phyloP scores from a whole-genome alignment of 2,888 invertebrate genomes.

The Dryobotodes eremita region DNA sequence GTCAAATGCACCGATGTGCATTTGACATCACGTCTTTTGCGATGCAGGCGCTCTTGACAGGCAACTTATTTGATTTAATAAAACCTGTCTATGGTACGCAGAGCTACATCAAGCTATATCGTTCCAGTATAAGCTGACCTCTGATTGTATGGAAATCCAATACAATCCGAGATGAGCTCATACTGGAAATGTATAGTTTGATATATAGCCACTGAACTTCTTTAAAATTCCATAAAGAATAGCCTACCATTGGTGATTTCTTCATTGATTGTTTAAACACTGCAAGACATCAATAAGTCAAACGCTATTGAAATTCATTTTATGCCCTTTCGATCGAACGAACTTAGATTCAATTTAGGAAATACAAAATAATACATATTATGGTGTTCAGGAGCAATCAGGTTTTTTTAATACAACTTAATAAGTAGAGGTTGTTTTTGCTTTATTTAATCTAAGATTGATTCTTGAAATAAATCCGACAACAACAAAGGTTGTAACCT shows the following conservation, averaged over 20 bases:
- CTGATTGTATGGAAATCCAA: no score
- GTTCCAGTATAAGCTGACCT: no score
- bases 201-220: no score
- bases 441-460: background rate
- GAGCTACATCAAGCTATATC: no score
- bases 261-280: background rate
- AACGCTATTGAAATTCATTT: background rate
- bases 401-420: background rate
- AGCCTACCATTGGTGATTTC: background rate
- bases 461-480: background rate
- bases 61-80: background rate
- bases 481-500: background rate
- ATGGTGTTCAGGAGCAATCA: no score
- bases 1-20: no score
- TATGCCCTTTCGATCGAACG: no score
- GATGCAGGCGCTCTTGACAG: background rate
- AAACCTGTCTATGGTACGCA: background rate
- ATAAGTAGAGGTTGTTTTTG: background rate
- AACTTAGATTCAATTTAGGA: no score
- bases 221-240: no score
- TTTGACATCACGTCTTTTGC: background rate
- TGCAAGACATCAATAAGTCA: background rate
- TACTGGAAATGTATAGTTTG: no score
- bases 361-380: no score
- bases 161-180: no score